Conservation (phyloP, 2,113 vertebrate genomes). For the Oenanthe melanoleuca region DNA sequence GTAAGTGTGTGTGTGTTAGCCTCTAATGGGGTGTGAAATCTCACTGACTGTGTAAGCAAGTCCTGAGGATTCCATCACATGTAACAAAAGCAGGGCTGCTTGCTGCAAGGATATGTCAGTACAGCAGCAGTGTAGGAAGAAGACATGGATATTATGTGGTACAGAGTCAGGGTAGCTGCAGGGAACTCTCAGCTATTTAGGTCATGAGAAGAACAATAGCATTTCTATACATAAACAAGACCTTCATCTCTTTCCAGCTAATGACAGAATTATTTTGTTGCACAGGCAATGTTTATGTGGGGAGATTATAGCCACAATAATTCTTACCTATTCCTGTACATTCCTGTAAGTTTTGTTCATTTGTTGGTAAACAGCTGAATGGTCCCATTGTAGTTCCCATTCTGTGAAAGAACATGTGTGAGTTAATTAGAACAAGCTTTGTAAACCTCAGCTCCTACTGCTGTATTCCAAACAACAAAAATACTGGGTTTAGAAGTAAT, state of each 20-base stretch:
- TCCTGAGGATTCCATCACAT: not conserved
- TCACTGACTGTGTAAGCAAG: not conserved
- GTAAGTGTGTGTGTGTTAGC: not conserved
- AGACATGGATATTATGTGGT: not conserved
- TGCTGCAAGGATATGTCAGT: not conserved
- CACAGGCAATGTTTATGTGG: not conserved
- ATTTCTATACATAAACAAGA: not conserved
- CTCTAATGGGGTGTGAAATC: conserved; percentile 18
- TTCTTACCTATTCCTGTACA: not conserved
- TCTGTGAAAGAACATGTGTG: not conserved
- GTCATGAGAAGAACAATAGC: not conserved
- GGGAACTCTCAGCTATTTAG: not conserved
- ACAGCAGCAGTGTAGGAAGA: not conserved
- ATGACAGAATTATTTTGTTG: not conserved
- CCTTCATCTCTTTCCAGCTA: not conserved
- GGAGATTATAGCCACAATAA: not conserved
- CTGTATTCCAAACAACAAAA: not conserved
- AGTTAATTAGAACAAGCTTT: conserved; percentile 17
- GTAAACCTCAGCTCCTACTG: not conserved
- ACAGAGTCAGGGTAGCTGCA: not conserved
- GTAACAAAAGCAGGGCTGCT: not conserved
- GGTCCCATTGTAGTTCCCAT: not conserved
- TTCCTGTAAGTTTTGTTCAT: not conserved
- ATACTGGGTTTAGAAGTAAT: not conserved
- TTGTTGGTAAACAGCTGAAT: not conserved